Evolutionary conservation across 2,888 invertebrate genomes (phyloP).

Genomic region (Creontiades dilutus): DNA sequence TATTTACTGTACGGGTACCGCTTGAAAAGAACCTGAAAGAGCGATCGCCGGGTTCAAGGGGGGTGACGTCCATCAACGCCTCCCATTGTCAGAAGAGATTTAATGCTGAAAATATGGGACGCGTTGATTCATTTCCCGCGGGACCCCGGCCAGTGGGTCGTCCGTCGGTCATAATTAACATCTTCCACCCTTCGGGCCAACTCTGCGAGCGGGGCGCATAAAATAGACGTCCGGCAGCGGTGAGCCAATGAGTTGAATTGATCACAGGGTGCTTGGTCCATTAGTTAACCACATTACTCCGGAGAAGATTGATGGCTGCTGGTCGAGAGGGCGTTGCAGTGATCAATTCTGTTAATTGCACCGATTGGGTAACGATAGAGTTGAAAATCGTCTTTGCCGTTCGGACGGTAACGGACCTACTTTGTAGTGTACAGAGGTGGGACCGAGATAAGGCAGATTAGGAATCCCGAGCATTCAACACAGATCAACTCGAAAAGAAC

Average conservation of each 20-base stretch:
- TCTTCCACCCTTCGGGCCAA: not conserved
- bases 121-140: not conserved
- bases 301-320: slow-evolving; percentile 33
- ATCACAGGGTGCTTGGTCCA: slow-evolving; percentile 38
- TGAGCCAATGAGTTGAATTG: slow-evolving; percentile 41
- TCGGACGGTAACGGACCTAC: not conserved
- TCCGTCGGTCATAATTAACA: not conserved
- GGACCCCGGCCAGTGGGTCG: not conserved
- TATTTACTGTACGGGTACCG: not conserved
- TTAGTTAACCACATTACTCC: slow-evolving; percentile 46
- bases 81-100: not conserved
- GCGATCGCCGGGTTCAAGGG: not conserved
- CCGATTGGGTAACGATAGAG: not conserved
- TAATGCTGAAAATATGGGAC: not conserved
- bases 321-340: not conserved
- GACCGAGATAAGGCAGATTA: not conserved
- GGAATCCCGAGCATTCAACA: too few relatives aligned
- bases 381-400: not conserved
- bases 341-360: slow-evolving; percentile 39
- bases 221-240: not conserved
- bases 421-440: not conserved
- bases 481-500: too few relatives aligned
- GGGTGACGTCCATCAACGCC: not conserved
- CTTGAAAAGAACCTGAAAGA: not conserved
- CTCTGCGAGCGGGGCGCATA: not conserved